Evolutionary conservation across 2,888 invertebrate genomes (phyloP), one percentile per base, ranked within the genome.

Genomic region (Flexamia atlantica): DNA sequence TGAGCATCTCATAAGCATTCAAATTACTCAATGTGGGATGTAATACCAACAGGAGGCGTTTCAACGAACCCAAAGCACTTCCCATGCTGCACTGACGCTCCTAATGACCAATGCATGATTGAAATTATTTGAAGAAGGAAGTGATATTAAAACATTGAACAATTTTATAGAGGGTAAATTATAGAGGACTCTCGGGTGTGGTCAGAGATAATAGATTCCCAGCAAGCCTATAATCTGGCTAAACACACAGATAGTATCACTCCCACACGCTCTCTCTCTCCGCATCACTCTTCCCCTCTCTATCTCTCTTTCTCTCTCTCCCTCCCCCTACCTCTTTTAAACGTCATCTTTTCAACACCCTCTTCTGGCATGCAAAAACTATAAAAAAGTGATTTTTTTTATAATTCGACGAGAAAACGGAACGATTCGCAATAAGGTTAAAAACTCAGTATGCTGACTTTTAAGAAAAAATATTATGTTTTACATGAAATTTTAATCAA

Each of bases 181-280:
- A 79, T 79, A 79, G 79, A 79, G 79, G 53, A 36, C 42, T 28
- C 28, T 36, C 74, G 74, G 74, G 74, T 76, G 79, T 79, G 79
- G 53, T 57, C 79, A 23, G 57, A 57, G 10, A 79, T 79, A 79
- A 79, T 79, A 79, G 79, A 79, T 79, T 79, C 79, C 50, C 57
- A 28, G 79, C 76, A 76, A 46, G 57, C 30, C 79, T 79, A 79
- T 79, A 79, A 79, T 79, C 79, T 79, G 79, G 79, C 79, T 79
- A 79, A 79, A 79, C 79, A 79, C 79, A 79, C 79, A 79, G 79
- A 79, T 79, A 79, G 32, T 57, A 76, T 76, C 76, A 76, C 76
- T 50, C 30, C 36, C 79, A 79, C 79, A 32, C 57, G 7, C 76
- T 10, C 76, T 1, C 46, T 3, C 76, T 46, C 76, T 40, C 76